phyloP scores from a whole-genome alignment of 2,797 vertebrate genomes.

The Urocyon cinereoargenteus region DNA sequence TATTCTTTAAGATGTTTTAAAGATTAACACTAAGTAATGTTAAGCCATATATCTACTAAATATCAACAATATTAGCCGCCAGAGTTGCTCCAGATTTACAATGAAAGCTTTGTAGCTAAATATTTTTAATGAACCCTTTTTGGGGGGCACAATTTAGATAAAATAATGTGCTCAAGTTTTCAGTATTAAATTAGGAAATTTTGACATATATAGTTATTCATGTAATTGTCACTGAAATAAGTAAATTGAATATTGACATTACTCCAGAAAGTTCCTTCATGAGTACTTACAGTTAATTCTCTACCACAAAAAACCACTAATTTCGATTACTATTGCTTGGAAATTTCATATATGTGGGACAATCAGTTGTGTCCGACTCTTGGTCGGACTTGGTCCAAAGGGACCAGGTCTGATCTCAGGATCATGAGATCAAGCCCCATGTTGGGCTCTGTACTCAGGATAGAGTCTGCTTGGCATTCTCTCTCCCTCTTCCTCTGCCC shows the following conservation, averaged over 20 bases:
- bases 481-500: not conserved
- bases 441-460: not conserved
- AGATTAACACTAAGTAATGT: not conserved
- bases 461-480: not conserved
- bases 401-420: not conserved
- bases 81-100: not conserved
- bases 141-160: not conserved
- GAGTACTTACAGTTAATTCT: not conserved
- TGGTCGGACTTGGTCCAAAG: not conserved
- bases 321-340: not conserved
- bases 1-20: not conserved
- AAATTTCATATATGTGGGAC: not conserved
- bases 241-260: not conserved
- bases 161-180: not conserved
- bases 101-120: not conserved
- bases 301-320: not conserved
- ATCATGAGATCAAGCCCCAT: not conserved
- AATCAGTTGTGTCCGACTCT: not conserved
- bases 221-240: not conserved
- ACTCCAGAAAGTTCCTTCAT: not conserved
- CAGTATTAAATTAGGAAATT: not conserved
- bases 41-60: not conserved
- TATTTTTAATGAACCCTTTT: conserved; percentile 6
- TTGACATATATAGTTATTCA: not conserved
- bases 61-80: not conserved